Conservation (phyloP, 2,113 vertebrate genomes). For the Strix aluco region DNA sequence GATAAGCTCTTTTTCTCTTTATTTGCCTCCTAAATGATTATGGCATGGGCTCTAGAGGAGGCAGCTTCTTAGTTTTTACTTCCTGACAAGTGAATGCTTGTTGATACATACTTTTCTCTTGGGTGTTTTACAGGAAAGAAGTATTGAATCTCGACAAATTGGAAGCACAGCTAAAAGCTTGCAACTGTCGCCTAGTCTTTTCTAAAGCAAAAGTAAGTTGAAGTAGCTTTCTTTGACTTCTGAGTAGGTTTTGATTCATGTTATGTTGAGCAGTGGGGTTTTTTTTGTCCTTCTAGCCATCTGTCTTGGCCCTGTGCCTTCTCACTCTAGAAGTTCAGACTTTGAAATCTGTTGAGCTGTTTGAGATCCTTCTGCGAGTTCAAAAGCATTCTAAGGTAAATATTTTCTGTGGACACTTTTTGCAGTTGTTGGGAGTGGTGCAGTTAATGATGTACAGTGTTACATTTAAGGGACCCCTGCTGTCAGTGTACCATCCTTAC, state of each 20-base stretch:
- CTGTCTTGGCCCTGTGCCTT: constrained; percentile 92
- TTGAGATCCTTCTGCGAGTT: constrained; percentile 87
- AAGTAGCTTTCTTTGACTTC: background rate
- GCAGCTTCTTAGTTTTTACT: background rate
- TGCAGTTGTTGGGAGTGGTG: background rate
- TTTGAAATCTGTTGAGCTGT: constrained; percentile 84
- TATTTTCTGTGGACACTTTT: background rate
- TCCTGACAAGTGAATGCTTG: fast-evolving
- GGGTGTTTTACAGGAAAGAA: constrained; percentile 82
- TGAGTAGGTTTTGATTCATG: background rate
- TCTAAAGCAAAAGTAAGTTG: constrained; percentile 95
- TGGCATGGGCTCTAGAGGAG: background rate
- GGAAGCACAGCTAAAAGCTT: constrained; percentile 97
- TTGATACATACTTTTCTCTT: background rate
- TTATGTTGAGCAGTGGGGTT: background rate
- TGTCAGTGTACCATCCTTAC: background rate
- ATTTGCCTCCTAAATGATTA: background rate
- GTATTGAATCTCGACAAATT: constrained; percentile 89
- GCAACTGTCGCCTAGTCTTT: constrained; percentile 90
- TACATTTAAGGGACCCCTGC: too few species aligned
- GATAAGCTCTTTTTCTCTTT: background rate
- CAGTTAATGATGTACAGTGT: background rate
- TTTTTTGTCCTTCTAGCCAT: constrained; percentile 80
- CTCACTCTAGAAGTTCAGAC: constrained; percentile 89
- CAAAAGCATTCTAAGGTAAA: constrained; percentile 92